Base-by-base conservation (phyloP, 2,797 vertebrate genomes). In the Diceros bicornis region DNA sequence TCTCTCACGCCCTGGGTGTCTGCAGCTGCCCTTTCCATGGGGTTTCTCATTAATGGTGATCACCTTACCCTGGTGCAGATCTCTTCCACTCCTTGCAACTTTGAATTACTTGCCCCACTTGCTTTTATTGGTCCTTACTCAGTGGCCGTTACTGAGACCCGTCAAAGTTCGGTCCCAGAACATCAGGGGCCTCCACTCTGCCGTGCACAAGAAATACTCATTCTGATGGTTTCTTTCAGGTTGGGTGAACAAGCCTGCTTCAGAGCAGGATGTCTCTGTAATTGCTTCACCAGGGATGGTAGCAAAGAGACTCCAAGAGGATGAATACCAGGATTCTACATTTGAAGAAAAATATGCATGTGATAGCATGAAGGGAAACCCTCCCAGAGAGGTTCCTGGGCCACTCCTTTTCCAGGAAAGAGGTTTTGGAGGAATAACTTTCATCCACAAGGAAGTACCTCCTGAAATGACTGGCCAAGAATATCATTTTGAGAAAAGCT, bases 291-390 rank as follows among this genome's bases (percentile, higher is more conserved):
- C 68, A 91, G 41, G 37, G 12, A 61, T 77, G 79, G 29, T 83
- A 50, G 61, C 20, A 93, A 82, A 91, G 52, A 71, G 66, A 66
- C 32, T 64, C 44, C 87, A 29, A 81, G 64, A 91, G 4, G 47
- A 75, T 97, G 66, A 92, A 84, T 62, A 75, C 99, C 68, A 99
- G 9, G 66, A 62, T 79, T 78, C 64, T 95, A 37, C 52, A 25
- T 93, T 79, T 66, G 78, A 55, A 95, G 69, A 89, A 89, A 95
- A 64, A 44, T 34, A 61, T 41, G 6, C 37, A 37, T 74, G 47
- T 83, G 74, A 96, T 27, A 69, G 10, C 29, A 55, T 74, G 68
- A 95, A 95, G 72, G 78, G 87, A 75, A 96, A 86, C 37, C 27
- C 79, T 93, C 4, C n/a, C 2, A 20, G 44, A 71, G 69, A 94